These are phyloP conservation scores for Phycodurus eques DNA, from an alignment of 2,113 vertebrate genomes.

Conservation along the genomic window DNA sequence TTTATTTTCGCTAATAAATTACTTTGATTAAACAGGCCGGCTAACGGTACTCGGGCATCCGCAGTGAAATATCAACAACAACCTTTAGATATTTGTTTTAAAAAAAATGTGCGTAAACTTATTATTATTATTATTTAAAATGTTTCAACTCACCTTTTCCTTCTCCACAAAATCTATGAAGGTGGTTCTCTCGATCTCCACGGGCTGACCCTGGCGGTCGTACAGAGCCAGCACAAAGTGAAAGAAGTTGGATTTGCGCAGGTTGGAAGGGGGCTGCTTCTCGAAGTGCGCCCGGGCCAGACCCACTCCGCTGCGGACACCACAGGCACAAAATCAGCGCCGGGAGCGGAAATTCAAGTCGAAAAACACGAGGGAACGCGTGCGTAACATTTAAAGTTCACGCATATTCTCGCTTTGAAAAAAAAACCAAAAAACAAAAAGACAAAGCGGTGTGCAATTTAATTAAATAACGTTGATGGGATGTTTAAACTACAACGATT, in stretches of 20 bases:
- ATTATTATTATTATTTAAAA: background rate
- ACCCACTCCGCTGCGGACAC: slow-evolving; percentile 92
- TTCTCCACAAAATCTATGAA: slow-evolving; percentile 97
- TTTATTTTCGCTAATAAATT: slow-evolving; percentile 47
- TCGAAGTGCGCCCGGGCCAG: slow-evolving; percentile 98
- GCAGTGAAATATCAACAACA: background rate
- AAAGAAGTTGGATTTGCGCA: slow-evolving; percentile 99
- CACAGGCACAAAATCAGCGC: slow-evolving; percentile 62
- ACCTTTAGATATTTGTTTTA: background rate
- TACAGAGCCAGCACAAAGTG: slow-evolving; percentile 98
- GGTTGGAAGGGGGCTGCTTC: slow-evolving; percentile 98
- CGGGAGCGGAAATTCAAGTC: slow-evolving; percentile 21
- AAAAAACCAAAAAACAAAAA: background rate
- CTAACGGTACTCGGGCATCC: slow-evolving; percentile 1
- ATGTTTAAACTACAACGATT: background rate
- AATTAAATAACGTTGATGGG: background rate
- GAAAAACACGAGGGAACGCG: background rate
- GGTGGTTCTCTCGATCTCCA: slow-evolving; percentile 96
- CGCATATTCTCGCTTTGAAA: background rate
- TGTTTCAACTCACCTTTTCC: slow-evolving; percentile 84
- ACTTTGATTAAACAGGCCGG: slow-evolving; percentile 35
- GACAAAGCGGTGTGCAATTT: background rate
- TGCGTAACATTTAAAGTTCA: background rate
- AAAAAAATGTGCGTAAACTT: background rate
- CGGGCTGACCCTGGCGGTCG: slow-evolving; percentile 96